These are phyloP conservation scores for Picathartes gymnocephalus DNA, from an alignment of 2,113 vertebrate genomes.

Conservation along the genomic window DNA sequence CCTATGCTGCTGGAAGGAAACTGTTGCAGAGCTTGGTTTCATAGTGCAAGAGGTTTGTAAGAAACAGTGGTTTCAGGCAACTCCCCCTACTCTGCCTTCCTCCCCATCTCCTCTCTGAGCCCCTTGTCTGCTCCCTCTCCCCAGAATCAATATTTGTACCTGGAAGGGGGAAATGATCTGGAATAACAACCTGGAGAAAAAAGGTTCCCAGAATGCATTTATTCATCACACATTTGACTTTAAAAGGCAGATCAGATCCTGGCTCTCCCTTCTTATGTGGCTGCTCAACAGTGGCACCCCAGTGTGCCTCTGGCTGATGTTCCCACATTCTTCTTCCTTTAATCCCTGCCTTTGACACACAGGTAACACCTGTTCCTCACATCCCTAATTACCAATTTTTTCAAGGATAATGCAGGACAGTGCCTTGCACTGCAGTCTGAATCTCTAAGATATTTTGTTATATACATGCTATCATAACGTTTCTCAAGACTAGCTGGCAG, in stretches of 20 bases:
- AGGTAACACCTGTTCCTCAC: background rate
- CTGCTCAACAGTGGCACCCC: background rate
- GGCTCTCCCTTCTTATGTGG: background rate
- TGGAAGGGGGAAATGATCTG: background rate
- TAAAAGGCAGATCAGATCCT: background rate
- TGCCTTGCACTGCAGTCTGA: background rate
- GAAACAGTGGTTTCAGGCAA: background rate
- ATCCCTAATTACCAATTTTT: background rate
- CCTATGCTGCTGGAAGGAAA: rapidly evolving
- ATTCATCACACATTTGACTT: background rate
- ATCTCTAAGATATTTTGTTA: background rate
- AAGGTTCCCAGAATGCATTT: background rate
- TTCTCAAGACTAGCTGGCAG: background rate
- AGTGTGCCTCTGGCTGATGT: background rate
- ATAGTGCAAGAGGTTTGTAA: background rate
- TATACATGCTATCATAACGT: background rate
- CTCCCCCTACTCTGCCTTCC: background rate
- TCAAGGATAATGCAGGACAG: background rate
- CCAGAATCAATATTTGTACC: background rate
- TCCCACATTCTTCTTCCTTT: background rate
- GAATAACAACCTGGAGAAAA: background rate
- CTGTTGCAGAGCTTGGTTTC: background rate
- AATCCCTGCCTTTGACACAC: background rate
- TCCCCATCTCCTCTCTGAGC: background rate
- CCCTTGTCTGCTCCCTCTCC: background rate